A percentile compares a stretch with the other conserved stretches of the same genome.
Evolutionary conservation across 2,888 invertebrate genomes (phyloP).

Genomic region (Drosophila mettleri): DNA sequence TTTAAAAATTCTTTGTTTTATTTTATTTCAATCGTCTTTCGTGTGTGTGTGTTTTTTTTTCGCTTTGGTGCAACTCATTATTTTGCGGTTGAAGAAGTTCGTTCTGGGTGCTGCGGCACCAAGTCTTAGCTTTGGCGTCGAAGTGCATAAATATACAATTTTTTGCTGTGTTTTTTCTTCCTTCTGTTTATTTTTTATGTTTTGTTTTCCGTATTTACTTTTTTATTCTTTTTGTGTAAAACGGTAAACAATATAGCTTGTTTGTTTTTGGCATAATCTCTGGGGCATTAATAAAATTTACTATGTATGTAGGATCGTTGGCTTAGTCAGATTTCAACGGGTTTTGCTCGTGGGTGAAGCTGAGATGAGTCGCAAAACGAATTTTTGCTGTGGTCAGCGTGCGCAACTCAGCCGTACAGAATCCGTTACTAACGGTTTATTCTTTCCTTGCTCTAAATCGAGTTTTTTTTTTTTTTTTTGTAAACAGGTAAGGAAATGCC

Average conservation of each 20-base stretch:
- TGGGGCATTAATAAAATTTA: constrained; percentile 60
- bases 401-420: constrained; percentile 1
- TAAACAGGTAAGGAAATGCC: constrained; percentile 26
- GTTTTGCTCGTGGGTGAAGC: constrained; percentile 50
- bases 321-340: constrained; percentile 63
- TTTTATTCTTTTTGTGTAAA: constrained; percentile 21
- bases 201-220: constrained; percentile 4
- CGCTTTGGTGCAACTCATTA: constrained; percentile 69
- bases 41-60: constrained; percentile 27
- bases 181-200: constrained; percentile 20
- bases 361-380: constrained; percentile 34
- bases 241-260: constrained; percentile 20
- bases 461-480: no score
- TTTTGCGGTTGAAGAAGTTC: constrained; percentile 73
- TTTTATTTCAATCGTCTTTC: constrained; percentile 25
- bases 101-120: constrained; percentile 40
- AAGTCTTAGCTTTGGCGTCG: constrained; percentile 60
- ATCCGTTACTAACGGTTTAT: constrained; percentile 37
- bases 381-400: constrained; percentile 43
- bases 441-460: constrained; percentile 14
- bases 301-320: constrained; percentile 32
- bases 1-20: not conserved
- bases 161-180: constrained; percentile 14
- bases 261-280: constrained; percentile 59
- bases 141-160: constrained; percentile 73